Evolutionary conservation across 2,888 invertebrate genomes (phyloP).

Genomic region (Agonum fuliginosum): DNA sequence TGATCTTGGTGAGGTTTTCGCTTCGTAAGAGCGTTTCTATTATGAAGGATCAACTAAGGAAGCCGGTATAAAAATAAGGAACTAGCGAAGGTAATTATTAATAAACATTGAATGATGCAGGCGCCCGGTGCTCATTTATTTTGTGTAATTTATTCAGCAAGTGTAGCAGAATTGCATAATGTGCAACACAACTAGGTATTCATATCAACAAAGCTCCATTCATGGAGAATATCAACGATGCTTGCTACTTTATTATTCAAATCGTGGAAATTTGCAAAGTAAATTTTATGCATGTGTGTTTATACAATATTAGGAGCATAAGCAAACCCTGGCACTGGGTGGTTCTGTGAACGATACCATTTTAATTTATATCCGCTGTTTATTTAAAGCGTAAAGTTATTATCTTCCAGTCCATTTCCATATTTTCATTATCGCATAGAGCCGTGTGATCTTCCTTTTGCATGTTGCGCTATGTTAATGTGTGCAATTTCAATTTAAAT

Average conservation of each 20-base stretch:
- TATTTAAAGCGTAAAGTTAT: conserved; percentile 54
- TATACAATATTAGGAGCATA: conserved; percentile 51
- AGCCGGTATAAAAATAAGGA: not conserved
- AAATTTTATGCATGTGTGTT: conserved; percentile 56
- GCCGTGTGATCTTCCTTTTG: conserved; percentile 44
- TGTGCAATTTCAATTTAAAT: conserved; percentile 54
- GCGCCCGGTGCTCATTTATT: conserved; percentile 15
- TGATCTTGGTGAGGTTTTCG: too few relatives aligned
- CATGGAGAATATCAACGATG: conserved; percentile 50
- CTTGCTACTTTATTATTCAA: conserved; percentile 56
- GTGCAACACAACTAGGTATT: conserved; percentile 34
- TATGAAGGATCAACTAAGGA: conserved; percentile 8
- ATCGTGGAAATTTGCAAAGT: conserved; percentile 58
- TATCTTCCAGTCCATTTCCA: conserved; percentile 44
- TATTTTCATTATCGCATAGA: conserved; percentile 49
- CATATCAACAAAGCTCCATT: conserved; percentile 49
- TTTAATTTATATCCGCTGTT: conserved; percentile 58
- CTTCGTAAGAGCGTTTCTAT: not conserved
- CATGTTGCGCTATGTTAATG: conserved; percentile 48
- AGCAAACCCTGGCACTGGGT: not conserved
- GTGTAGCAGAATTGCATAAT: conserved; percentile 3
- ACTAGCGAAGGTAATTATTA: conserved; percentile 29
- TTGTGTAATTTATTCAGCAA: conserved; percentile 35
- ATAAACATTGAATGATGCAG: conserved; percentile 26
- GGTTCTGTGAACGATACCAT: conserved; percentile 36